Conservation (phyloP, 2,113 vertebrate genomes). For the Heliornis fulica region DNA sequence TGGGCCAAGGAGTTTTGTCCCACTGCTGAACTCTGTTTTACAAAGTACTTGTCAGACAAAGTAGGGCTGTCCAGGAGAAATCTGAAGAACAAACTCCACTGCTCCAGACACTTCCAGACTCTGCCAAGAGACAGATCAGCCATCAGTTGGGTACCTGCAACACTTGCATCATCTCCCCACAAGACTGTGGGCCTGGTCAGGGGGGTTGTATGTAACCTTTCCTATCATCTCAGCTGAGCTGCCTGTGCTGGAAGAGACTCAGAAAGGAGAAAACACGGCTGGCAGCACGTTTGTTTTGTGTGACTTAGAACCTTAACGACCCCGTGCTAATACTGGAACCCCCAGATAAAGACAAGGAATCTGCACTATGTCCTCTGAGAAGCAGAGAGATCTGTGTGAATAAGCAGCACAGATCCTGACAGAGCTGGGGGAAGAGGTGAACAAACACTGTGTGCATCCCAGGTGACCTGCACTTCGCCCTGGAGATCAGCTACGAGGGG, state of each 20-base stretch:
- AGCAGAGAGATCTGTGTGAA: not conserved
- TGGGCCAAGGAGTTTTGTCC: not conserved
- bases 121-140: not conserved
- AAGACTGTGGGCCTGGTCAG: not conserved
- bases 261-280: not conserved
- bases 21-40: not conserved
- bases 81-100: not conserved
- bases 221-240: not conserved
- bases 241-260: not conserved
- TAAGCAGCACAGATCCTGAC: not conserved
- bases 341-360: not conserved
- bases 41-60: not conserved
- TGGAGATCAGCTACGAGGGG: not conserved
- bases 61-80: not conserved
- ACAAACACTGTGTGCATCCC: not conserved
- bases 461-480: not conserved
- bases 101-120: not conserved
- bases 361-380: too few species aligned
- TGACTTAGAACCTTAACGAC: not conserved
- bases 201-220: rapidly evolving
- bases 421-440: not conserved
- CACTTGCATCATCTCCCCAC: not conserved
- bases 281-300: not conserved
- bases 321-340: not conserved
- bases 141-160: not conserved